phyloP scores from a whole-genome alignment of 35 echinoderm and acorn worm genomes.

The Ophiothrix spiculata region DNA sequence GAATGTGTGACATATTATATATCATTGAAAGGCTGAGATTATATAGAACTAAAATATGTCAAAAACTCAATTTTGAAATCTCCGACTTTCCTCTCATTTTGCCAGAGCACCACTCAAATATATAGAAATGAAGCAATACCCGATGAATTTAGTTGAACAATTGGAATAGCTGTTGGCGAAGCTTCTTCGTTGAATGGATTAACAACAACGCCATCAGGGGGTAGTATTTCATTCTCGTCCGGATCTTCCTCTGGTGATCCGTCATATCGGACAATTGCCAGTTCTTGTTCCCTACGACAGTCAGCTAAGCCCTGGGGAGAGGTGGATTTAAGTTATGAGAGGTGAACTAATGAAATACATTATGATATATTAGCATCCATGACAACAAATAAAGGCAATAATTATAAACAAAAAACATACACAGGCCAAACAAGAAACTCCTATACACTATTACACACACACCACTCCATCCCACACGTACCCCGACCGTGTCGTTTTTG shows the following conservation, averaged over 20 bases:
- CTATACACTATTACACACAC: too few species aligned
- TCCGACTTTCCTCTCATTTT: background rate
- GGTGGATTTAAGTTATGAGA: constrained; percentile 4
- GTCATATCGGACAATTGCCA: constrained; percentile 71
- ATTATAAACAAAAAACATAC: background rate
- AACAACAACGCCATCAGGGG: constrained; percentile 49
- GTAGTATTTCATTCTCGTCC: constrained; percentile 28
- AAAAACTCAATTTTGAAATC: background rate
- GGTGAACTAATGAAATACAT: background rate
- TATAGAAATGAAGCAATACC: constrained; percentile 23
- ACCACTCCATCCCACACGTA: too few species aligned
- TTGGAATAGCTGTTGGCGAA: constrained; percentile 44
- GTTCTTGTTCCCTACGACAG: constrained; percentile 40
- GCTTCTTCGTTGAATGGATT: constrained; percentile 63
- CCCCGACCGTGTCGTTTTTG: background rate
- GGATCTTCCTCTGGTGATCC: constrained; percentile 61
- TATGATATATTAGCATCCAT: background rate
- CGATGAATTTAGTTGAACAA: constrained; percentile 40
- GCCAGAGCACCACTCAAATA: background rate
- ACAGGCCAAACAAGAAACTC: too few species aligned
- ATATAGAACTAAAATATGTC: background rate
- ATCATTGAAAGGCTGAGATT: background rate
- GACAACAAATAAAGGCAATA: background rate
- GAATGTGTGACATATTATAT: too few species aligned
- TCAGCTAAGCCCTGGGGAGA: constrained; percentile 58